Base-by-base conservation (phyloP, 2,113 vertebrate genomes). In the Natator depressus region DNA sequence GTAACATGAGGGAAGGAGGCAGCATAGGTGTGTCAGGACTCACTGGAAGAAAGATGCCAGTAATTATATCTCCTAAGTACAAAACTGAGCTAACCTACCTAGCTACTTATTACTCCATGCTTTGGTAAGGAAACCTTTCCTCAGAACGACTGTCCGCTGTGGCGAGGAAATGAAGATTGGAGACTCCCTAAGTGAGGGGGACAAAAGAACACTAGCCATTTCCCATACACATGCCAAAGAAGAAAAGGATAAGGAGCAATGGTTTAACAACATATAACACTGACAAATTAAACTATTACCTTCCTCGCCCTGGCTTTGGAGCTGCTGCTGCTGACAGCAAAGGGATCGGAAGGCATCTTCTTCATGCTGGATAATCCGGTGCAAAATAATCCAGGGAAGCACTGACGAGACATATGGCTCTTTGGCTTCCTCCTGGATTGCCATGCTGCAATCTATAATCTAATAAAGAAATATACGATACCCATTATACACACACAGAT, bases 361-460 rank as follows among this genome's bases (percentile, higher is more conserved):
- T 91, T 99, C 99, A 0, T 99, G 99, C 97, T 99, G 99, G 97
- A 99, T 99, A 90, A 99, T 95, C 85, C 99, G 98, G 96, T 99
- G 99, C 62, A 99, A 97, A 62, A 99, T 98, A 85, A 99, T 98
- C 99, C 99, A 99, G 0, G 99, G 99, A 92, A 99, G 98, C 89
- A 99, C 99, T 0, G 99, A 99, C 83, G 99, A 99, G 87, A 99
- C 98, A 1, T 98, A 99, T 0, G 99, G 99, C 80, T 99, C 99
- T 94, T 99, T 99, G 53, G 98, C 98, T 27, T 99, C 99, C 9
- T 99, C 99, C 3, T 99, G 99, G 38, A 99, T 95, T 6, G 98
- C 98, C 99, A 99, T 99, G 98, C 99, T 99, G 84, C 98, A 99
- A 92, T 99, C 99, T 54, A 99, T 99, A 95, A 99, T 97, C 99